phyloP scores from a whole-genome alignment of 2,888 invertebrate species.

The Griposia aprilina region DNA sequence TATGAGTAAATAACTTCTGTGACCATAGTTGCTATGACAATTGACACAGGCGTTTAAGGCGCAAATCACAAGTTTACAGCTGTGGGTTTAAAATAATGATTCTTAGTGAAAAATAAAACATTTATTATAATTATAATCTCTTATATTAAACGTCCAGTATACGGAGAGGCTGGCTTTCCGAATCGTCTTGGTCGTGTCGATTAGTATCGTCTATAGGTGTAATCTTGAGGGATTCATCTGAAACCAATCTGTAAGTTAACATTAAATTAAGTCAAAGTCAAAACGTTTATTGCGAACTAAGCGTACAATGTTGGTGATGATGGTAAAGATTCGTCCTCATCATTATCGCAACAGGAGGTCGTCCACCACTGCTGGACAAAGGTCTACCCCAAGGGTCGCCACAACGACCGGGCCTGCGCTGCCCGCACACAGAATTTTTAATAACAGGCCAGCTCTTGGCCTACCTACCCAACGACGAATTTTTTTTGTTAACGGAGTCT shows the following conservation, averaged over 20 bases:
- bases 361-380: background rate
- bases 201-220: constrained; percentile 26
- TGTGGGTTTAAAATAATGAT: background rate
- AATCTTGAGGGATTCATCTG: constrained; percentile 11
- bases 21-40: background rate
- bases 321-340: background rate
- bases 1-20: background rate
- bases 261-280: no score
- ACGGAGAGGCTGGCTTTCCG: background rate
- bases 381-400: no score
- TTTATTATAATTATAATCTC: background rate
- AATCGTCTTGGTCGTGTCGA: no score
- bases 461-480: background rate
- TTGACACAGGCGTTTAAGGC: background rate
- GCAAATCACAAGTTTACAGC: background rate
- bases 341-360: background rate
- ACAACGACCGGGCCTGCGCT: no score
- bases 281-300: no score
- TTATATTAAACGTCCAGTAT: background rate
- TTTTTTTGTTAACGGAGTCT: background rate
- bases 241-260: constrained; percentile 38
- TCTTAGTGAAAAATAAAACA: background rate
- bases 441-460: background rate
- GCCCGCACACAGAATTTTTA: background rate
- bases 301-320: no score